Evolutionary conservation across 2,113 vertebrate species (phyloP).

Genomic region (Saguinus imperator): DNA sequence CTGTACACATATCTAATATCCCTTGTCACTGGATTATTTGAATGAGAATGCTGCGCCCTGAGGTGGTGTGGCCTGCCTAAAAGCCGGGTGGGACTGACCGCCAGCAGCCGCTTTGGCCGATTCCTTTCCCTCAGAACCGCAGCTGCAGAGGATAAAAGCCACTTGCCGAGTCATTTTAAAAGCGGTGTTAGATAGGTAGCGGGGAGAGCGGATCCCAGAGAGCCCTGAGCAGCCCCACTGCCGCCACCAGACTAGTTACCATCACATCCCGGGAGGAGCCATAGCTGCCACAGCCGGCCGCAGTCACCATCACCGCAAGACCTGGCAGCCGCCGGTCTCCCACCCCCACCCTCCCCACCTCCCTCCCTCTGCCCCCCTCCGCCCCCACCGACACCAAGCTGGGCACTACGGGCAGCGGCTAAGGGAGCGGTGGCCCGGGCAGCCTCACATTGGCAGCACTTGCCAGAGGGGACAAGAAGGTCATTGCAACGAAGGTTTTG

Average conservation of each 20-base stretch:
- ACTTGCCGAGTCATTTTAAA: too few species aligned
- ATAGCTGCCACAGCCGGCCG: conserved; percentile 91
- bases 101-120: too few species aligned
- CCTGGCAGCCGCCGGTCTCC: conserved; percentile 62
- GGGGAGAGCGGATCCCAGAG: conserved; percentile 98
- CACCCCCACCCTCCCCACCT: background rate
- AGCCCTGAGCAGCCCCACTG: conserved; percentile 95
- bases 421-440: conserved; percentile 87
- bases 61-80: too few species aligned
- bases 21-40: background rate
- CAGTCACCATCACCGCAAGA: conserved; percentile 91
- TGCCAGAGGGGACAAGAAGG: conserved; percentile 96
- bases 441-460: conserved; percentile 87
- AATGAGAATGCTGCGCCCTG: background rate
- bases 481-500: conserved; percentile 99
- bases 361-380: conserved; percentile 45
- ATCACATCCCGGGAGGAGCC: conserved; percentile 96
- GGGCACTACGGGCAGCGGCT: conserved; percentile 71
- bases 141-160: too few species aligned
- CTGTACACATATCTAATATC: background rate
- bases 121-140: too few species aligned
- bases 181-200: conserved; percentile 92
- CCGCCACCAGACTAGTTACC: conserved; percentile 97
- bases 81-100: too few species aligned
- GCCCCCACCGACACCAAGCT: conserved; percentile 62